Percentiles rank a stretch among this genome's conserved stretches.
Conservation (phyloP, 2,888 invertebrate genomes). For the Tinea pellionella region DNA sequence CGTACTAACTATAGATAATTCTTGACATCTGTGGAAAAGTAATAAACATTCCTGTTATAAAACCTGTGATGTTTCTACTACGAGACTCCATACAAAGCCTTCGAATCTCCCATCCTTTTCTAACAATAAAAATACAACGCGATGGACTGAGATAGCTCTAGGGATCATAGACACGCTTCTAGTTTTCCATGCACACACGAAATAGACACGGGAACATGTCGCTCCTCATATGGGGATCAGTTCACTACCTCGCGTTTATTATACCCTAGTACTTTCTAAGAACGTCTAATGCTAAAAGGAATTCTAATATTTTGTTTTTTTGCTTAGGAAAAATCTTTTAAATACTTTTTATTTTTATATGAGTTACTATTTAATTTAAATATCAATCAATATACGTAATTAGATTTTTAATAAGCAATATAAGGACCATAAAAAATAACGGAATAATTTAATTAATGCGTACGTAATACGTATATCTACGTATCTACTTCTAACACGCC, state of each 20-base stretch:
- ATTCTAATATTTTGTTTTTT: slow-evolving; percentile 17
- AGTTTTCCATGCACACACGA: slow-evolving; percentile 16
- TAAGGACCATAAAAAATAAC: too few species aligned
- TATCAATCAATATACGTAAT: too few species aligned
- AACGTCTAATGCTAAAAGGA: slow-evolving; percentile 60
- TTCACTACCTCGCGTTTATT: slow-evolving; percentile 45
- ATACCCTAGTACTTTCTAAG: slow-evolving; percentile 64
- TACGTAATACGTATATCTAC: too few species aligned
- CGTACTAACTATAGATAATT: neutral
- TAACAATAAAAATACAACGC: neutral
- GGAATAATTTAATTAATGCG: too few species aligned
- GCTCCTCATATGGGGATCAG: slow-evolving; percentile 39
- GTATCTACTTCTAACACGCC: too few species aligned
- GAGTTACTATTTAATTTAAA: too few species aligned
- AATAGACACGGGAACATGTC: slow-evolving; percentile 11
- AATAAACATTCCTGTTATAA: neutral
- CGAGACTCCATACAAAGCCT: slow-evolving; percentile 6
- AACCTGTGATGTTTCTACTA: slow-evolving; percentile 10
- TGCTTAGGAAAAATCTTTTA: slow-evolving; percentile 11
- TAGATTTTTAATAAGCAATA: too few species aligned
- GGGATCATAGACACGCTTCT: slow-evolving; percentile 46
- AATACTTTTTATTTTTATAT: too few species aligned
- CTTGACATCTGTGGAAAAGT: neutral
- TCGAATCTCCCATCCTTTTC: neutral
- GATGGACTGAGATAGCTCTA: slow-evolving; percentile 35